Evolutionary conservation across 1,140 invertebrate species (phyloP).

Genomic region (Drosophila mojavensis): DNA sequence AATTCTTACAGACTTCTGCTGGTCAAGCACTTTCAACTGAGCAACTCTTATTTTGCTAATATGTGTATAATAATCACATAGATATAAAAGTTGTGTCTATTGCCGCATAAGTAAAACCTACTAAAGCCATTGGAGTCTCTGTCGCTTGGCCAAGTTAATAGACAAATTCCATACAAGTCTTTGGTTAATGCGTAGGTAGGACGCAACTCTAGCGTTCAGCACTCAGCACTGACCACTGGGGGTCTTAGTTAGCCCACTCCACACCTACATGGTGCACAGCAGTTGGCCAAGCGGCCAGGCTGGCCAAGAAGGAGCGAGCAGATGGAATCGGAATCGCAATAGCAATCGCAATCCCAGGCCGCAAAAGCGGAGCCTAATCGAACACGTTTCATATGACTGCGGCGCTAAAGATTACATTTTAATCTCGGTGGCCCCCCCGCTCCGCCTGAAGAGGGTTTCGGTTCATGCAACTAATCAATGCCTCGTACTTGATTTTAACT

Average conservation of each 20-base stretch:
- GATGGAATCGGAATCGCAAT: slow-evolving; percentile 8
- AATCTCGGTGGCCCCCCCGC: slow-evolving; percentile 50
- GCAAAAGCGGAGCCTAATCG: slow-evolving; percentile 65
- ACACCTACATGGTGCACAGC: slow-evolving; percentile 72
- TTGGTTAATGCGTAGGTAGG: slow-evolving; percentile 63
- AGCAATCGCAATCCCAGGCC: not conserved
- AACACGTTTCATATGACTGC: slow-evolving; percentile 80
- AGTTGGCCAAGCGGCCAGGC: slow-evolving; percentile 51
- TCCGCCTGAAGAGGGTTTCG: not conserved
- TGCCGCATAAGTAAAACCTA: too few relatives aligned
- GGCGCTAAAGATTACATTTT: slow-evolving; percentile 81
- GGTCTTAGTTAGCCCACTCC: slow-evolving; percentile 54
- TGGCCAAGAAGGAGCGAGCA: slow-evolving; percentile 6
- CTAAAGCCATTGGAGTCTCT: too few relatives aligned
- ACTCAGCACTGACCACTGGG: slow-evolving; percentile 60
- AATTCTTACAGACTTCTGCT: too few relatives aligned
- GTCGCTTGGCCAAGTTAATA: slow-evolving; percentile 24
- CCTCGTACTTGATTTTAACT: slow-evolving; percentile 80
- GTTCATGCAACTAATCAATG: slow-evolving; percentile 70
- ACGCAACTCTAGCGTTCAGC: slow-evolving; percentile 57
- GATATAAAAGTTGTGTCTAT: too few relatives aligned
- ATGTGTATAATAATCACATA: too few relatives aligned
- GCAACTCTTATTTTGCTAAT: too few relatives aligned
- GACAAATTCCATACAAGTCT: slow-evolving; percentile 41
- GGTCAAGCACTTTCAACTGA: too few relatives aligned